These are phyloP conservation scores for Platygyra sinensis DNA, from an alignment of 64 coral and sea anemone species.

Conservation along the genomic window DNA sequence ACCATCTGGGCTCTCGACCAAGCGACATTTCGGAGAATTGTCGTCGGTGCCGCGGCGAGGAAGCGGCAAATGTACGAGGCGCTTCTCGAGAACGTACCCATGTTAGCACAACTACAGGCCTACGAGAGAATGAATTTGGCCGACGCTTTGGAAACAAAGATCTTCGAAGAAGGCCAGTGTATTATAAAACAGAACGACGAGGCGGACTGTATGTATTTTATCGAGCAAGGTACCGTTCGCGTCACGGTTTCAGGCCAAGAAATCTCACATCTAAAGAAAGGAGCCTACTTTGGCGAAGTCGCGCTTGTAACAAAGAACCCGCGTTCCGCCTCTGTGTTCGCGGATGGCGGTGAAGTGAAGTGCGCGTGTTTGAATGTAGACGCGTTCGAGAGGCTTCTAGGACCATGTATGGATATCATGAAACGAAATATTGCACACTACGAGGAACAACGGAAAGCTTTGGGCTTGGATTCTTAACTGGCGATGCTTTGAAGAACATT, in stretches of 20 bases:
- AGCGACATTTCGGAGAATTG: constrained; percentile 81
- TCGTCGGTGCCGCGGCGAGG: constrained; percentile 81
- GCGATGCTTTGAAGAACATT: not conserved
- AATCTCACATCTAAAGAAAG: constrained; percentile 80
- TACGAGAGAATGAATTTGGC: constrained; percentile 93
- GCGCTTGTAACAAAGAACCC: constrained; percentile 95
- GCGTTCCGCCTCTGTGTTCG: constrained; percentile 90
- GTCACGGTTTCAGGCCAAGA: constrained; percentile 82
- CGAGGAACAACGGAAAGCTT: constrained; percentile 82
- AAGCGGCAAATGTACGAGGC: constrained; percentile 84
- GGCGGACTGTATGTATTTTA: constrained; percentile 99
- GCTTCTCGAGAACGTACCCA: constrained; percentile 81
- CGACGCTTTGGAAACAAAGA: constrained; percentile 83
- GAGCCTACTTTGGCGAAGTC: constrained; percentile 91
- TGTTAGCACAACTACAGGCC: constrained; percentile 75
- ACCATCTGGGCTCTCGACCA: constrained; percentile 95
- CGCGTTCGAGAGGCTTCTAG: constrained; percentile 96
- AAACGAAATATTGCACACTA: constrained; percentile 92
- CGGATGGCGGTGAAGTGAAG: constrained; percentile 68
- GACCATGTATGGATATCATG: constrained; percentile 97
- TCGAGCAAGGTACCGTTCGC: constrained; percentile 84
- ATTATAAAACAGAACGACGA: constrained; percentile 91
- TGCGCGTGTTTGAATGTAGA: constrained; percentile 77
- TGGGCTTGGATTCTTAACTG: constrained; percentile 66
- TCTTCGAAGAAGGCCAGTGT: constrained; percentile 80